These are phyloP conservation scores for Melangyna quadrimaculata DNA, from an alignment of 2,888 invertebrate species.

Conservation along the genomic window DNA sequence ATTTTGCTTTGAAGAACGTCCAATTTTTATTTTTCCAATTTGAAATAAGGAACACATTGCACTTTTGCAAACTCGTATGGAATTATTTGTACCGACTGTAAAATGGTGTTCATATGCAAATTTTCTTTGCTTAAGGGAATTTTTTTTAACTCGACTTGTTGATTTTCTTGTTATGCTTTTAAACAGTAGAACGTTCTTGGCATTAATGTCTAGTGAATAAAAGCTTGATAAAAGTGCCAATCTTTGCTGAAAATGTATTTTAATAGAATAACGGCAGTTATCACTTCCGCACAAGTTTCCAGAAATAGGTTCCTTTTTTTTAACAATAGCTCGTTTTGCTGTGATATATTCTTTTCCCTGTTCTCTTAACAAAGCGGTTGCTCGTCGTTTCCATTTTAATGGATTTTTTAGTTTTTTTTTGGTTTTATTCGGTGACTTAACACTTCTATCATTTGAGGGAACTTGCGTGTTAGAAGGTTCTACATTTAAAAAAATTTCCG, in stretches of 20 bases:
- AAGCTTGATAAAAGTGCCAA: background rate
- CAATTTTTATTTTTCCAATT: background rate
- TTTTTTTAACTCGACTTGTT: too few species aligned
- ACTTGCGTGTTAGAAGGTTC: too few species aligned
- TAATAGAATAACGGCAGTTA: too few species aligned
- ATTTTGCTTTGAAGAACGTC: slow-evolving; percentile 9
- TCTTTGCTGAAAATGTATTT: too few species aligned
- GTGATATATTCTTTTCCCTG: too few species aligned
- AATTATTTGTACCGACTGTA: background rate
- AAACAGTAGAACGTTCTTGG: slow-evolving; percentile 5
- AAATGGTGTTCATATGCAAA: background rate
- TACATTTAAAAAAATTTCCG: too few species aligned
- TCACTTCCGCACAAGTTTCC: too few species aligned
- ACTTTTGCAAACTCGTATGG: background rate
- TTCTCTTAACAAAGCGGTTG: background rate
- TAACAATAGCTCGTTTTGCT: too few species aligned
- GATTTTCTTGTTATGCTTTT: background rate
- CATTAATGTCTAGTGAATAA: background rate
- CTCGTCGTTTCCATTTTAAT: slow-evolving; percentile 3
- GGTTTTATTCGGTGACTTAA: background rate
- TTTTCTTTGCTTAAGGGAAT: too few species aligned
- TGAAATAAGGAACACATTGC: too few species aligned
- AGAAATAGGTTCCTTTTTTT: too few species aligned
- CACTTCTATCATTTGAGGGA: background rate
- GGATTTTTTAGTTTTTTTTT: background rate